Evolutionary conservation across 2,113 vertebrate species (phyloP).

Genomic region (Phrynosoma platyrhinos): DNA sequence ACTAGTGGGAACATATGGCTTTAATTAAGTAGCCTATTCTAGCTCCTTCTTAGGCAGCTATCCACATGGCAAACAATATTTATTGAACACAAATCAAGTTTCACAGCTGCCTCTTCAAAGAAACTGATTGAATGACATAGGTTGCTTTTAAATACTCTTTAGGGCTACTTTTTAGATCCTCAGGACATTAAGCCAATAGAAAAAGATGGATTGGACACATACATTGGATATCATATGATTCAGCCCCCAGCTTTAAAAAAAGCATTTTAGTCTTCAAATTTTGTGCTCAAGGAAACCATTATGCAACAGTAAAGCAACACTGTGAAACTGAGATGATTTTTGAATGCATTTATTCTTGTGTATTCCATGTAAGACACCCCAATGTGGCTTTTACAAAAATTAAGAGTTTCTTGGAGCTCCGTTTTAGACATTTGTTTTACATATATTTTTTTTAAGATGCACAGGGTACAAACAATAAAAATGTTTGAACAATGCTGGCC

Average conservation of each 20-base stretch:
- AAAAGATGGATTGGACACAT: slow-evolving; percentile 41
- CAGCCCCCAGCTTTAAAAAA: not conserved
- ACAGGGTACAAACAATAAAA: not conserved
- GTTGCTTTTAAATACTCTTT: slow-evolving; percentile 66
- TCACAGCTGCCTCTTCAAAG: slow-evolving; percentile 76
- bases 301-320: slow-evolving; percentile 40
- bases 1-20: slow-evolving; percentile 77
- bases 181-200: slow-evolving; percentile 44
- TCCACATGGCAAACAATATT: slow-evolving; percentile 76
- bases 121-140: slow-evolving; percentile 75
- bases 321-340: not conserved
- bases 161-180: slow-evolving; percentile 68
- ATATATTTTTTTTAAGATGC: not conserved
- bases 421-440: slow-evolving; percentile 13
- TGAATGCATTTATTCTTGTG: slow-evolving; percentile 12
- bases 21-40: slow-evolving; percentile 80
- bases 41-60: slow-evolving; percentile 76
- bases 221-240: slow-evolving; percentile 21
- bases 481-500: not conserved
- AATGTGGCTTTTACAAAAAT: slow-evolving; percentile 8
- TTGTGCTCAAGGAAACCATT: slow-evolving; percentile 22
- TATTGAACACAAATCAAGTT: slow-evolving; percentile 77
- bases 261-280: slow-evolving; percentile 19
- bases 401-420: not conserved
- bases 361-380: not conserved